These are phyloP conservation scores for Plectus sambesii DNA, from an alignment of 1,140 invertebrate species.

Conservation along the genomic window DNA sequence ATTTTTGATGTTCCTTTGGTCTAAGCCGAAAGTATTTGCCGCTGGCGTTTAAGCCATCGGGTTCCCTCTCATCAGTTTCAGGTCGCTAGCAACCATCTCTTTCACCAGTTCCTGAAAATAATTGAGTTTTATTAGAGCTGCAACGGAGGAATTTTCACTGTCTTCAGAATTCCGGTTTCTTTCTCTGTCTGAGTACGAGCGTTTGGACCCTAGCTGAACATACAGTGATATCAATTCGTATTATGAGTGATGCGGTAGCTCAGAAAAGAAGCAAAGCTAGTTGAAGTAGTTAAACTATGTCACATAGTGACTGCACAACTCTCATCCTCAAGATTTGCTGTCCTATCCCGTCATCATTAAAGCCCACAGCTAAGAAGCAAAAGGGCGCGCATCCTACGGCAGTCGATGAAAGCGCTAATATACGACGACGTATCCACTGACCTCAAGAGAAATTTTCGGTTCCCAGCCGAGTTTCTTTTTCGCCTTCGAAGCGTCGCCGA, in stretches of 20 bases:
- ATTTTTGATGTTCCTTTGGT: too few relatives aligned
- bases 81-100: conserved; percentile 90
- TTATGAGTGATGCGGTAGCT: too few relatives aligned
- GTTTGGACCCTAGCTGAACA: conserved; percentile 8
- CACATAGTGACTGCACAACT: conserved; percentile 7
- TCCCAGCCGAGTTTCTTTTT: conserved; percentile 71
- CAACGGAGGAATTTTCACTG: conserved; percentile 9
- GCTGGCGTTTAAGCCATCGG: conserved; percentile 53
- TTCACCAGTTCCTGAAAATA: conserved; percentile 64
- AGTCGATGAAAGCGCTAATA: not conserved
- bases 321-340: conserved; percentile 4
- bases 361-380: not conserved
- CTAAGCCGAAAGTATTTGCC: too few relatives aligned
- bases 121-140: too few relatives aligned
- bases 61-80: conserved; percentile 79
- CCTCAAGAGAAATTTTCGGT: conserved; percentile 68
- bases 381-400: not conserved
- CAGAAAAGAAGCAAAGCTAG: conserved; percentile 11
- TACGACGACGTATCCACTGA: conserved; percentile 41
- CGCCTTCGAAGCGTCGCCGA: conserved; percentile 82
- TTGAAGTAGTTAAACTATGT: conserved; percentile 9
- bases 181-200: conserved; percentile 11
- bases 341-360: not conserved
- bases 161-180: too few relatives aligned
- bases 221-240: too few relatives aligned